Conservation (phyloP, 1,140 invertebrate species). For the Lasioglossum baleicum region DNA sequence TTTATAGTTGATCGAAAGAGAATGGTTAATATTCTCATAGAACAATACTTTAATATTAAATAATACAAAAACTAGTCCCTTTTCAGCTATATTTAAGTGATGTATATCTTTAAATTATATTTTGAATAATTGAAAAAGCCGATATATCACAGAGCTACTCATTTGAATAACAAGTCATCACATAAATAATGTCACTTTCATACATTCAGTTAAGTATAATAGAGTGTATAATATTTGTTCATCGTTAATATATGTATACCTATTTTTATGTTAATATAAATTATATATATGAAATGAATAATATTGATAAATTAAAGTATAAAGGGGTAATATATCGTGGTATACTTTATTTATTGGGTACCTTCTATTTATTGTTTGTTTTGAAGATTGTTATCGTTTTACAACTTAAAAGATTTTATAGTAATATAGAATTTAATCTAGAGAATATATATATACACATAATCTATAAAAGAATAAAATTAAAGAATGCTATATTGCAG, state of each 20-base stretch:
- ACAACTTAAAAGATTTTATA: conserved; percentile 3
- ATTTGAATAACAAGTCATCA: conserved; percentile 30
- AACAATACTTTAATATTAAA: conserved; percentile 30
- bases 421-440: not conserved
- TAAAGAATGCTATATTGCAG: not conserved
- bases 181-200: conserved; percentile 18
- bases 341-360: not conserved
- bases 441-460: too few relatives aligned
- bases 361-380: not conserved
- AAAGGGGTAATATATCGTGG: not conserved
- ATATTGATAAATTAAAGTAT: conserved; percentile 2
- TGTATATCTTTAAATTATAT: conserved; percentile 37
- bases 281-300: conserved; percentile 11
- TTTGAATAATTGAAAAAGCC: conserved; percentile 32
- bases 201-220: conserved; percentile 11
- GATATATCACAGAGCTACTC: not conserved
- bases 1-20: conserved; percentile 39
- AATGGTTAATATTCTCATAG: conserved; percentile 41
- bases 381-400: not conserved
- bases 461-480: not conserved
- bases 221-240: conserved; percentile 4
- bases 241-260: conserved; percentile 12
- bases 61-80: conserved; percentile 39
- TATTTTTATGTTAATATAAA: conserved; percentile 5
- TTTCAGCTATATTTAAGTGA: conserved; percentile 34